These are phyloP conservation scores for Pandemis cinnamomeana DNA, from an alignment of 2,888 invertebrate genomes.

Conservation along the genomic window DNA sequence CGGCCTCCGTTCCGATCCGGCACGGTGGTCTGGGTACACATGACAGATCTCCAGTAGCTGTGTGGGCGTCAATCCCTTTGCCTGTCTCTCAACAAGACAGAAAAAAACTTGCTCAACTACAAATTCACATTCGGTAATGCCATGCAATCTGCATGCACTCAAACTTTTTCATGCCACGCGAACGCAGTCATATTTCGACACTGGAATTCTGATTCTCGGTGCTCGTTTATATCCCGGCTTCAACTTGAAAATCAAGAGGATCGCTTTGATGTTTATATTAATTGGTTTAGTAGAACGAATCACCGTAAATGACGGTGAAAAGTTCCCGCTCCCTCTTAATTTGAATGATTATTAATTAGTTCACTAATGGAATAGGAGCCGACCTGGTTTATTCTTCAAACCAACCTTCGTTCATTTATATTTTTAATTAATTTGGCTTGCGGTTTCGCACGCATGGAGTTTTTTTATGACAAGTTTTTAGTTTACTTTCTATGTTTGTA, in stretches of 20 bases:
- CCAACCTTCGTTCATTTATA: conserved; percentile 16
- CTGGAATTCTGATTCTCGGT: conserved; percentile 7
- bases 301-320: conserved; percentile 51
- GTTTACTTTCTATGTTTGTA: no score
- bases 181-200: conserved; percentile 6
- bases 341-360: conserved; percentile 53
- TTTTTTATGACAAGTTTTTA: neutral
- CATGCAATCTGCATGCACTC: conserved; percentile 1
- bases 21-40: no score
- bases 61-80: no score
- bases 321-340: conserved; percentile 50
- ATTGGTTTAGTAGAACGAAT: conserved; percentile 60
- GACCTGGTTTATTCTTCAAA: conserved; percentile 31
- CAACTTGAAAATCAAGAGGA: conserved; percentile 56
- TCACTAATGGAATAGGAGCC: conserved; percentile 43
- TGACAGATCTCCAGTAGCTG: no score
- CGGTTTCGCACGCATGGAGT: neutral
- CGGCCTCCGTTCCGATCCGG: no score
- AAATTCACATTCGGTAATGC: no score
- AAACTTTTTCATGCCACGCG: neutral
- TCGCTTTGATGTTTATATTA: conserved; percentile 62
- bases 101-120: no score
- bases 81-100: no score
- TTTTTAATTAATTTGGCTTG: conserved; percentile 4
- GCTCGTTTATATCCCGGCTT: conserved; percentile 43